phyloP scores from a whole-genome alignment of 2,797 vertebrate species.

The Peromyscus attwateri region DNA sequence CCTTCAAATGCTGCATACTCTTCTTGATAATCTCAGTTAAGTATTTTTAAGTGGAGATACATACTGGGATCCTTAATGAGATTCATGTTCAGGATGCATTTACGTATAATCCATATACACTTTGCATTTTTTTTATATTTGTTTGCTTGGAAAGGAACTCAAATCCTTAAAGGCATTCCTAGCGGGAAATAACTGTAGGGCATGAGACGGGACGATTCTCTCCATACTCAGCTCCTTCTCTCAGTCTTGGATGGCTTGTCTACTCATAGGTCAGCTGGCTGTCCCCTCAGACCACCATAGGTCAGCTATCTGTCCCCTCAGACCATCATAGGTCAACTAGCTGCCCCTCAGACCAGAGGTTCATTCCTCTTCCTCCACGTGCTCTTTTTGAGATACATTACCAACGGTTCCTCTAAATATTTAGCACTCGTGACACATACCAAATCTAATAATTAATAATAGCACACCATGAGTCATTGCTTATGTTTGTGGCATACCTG shows the following conservation, averaged over 20 bases:
- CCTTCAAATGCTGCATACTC: background rate
- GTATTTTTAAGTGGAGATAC: background rate
- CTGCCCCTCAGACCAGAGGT: background rate
- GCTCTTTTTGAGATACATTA: background rate
- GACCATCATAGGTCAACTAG: background rate
- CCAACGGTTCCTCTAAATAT: background rate
- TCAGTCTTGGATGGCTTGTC: background rate
- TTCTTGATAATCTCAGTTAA: constrained; percentile 6
- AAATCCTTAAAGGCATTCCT: background rate
- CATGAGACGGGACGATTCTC: background rate
- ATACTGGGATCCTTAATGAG: background rate
- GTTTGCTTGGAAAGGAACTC: background rate
- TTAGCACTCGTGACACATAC: background rate
- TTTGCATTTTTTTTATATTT: constrained; percentile 24
- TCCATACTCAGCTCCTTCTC: background rate
- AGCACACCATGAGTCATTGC: background rate
- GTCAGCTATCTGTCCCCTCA: background rate
- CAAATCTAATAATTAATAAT: constrained; percentile 1
- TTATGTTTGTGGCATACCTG: background rate
- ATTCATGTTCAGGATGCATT: background rate
- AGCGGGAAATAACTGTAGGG: background rate
- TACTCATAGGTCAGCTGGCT: background rate
- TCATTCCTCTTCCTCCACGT: background rate
- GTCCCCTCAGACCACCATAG: background rate
- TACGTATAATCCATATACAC: background rate